A percentile compares a stretch with the other conserved stretches of the same genome.
Conservation (phyloP, 2,888 invertebrate genomes). For the Ecdyonurus torrentis region DNA sequence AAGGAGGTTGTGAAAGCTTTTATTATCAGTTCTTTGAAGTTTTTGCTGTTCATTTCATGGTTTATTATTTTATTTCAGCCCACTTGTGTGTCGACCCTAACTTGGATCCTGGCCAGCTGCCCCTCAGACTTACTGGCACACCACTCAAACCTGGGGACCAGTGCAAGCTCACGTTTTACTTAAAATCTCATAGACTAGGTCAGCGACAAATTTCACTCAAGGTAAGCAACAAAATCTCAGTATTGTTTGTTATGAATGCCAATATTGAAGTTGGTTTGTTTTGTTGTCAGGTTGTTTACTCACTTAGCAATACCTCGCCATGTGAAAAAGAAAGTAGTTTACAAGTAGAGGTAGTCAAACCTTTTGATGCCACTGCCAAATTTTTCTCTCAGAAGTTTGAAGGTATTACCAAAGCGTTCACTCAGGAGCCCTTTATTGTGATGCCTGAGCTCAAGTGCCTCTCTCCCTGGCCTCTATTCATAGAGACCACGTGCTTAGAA, state of each 20-base stretch:
- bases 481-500: constrained; percentile 45
- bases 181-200: constrained; percentile 44
- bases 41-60: constrained; percentile 3
- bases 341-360: constrained; percentile 45
- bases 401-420: constrained; percentile 44
- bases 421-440: constrained; percentile 47
- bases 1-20: no score
- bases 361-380: constrained; percentile 48
- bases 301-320: constrained; percentile 16
- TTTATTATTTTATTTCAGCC: constrained; percentile 25
- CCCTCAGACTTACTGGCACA: neutral
- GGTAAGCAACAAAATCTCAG: constrained; percentile 22
- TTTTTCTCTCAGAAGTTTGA: constrained; percentile 48
- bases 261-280: neutral
- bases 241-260: neutral
- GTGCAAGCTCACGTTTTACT: constrained; percentile 29
- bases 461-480: constrained; percentile 51
- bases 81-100: constrained; percentile 32
- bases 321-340: constrained; percentile 43
- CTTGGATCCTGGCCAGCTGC: neutral
- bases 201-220: constrained; percentile 40
- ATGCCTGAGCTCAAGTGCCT: constrained; percentile 50
- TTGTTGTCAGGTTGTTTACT: no score
- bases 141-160: constrained; percentile 17
- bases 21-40: no score